phyloP scores from a whole-genome alignment of 1,140 invertebrate species.

The Pogonognathellus flavescens region DNA sequence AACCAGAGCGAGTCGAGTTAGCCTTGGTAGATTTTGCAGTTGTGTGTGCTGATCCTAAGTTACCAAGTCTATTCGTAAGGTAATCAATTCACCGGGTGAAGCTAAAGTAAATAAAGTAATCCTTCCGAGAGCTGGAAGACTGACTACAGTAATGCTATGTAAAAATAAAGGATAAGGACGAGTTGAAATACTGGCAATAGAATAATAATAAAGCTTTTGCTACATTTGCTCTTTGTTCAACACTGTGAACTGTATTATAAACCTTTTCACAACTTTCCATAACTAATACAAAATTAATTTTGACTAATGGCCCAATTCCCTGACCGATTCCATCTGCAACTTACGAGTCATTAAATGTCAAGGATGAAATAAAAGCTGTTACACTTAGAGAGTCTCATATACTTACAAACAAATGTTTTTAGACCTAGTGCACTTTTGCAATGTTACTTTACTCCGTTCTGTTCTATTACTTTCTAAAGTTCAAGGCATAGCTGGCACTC shows the following conservation, averaged over 20 bases:
- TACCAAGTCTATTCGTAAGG: too few relatives aligned
- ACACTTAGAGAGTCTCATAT: background rate
- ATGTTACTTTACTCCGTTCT: background rate
- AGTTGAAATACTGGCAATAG: too few relatives aligned
- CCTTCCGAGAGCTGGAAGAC: too few relatives aligned
- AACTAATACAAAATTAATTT: constrained; percentile 37
- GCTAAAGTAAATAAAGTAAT: too few relatives aligned
- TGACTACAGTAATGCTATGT: background rate
- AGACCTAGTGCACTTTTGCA: background rate
- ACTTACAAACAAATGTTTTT: background rate
- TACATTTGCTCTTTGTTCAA: too few relatives aligned
- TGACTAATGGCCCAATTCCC: background rate
- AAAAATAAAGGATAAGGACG: too few relatives aligned
- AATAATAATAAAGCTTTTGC: too few relatives aligned
- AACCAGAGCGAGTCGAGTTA: too few relatives aligned
- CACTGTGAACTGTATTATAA: background rate
- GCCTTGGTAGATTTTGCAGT: too few relatives aligned
- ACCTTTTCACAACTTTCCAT: background rate
- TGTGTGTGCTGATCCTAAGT: too few relatives aligned
- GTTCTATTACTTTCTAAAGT: constrained; percentile 38
- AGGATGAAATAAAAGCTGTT: constrained; percentile 35
- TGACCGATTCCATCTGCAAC: background rate
- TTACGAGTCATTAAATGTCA: constrained; percentile 17
- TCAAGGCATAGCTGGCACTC: background rate
- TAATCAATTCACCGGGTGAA: too few relatives aligned